Evolutionary conservation across 1,140 invertebrate genomes (phyloP).

Genomic region (Dinothrombium tinctorium): DNA sequence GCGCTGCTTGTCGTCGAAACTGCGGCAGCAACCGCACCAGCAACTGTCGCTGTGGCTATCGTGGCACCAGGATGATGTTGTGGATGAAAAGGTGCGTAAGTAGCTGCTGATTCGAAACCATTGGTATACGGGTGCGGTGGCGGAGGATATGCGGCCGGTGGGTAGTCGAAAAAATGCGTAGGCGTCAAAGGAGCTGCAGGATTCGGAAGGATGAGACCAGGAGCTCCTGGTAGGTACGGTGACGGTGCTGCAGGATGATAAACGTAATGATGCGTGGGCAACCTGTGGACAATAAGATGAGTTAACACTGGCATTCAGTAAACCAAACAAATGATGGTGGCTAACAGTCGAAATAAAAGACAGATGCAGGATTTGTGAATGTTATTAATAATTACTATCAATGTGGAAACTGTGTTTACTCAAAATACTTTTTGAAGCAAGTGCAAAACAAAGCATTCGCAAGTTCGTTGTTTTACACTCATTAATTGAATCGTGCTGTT

Average conservation of each 20-base stretch:
- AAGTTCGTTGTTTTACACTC: too few species aligned
- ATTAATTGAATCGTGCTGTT: too few species aligned
- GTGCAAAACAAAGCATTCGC: too few species aligned
- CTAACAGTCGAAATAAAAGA: too few species aligned
- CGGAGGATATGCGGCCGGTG: neutral
- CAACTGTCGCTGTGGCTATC: neutral
- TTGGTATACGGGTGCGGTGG: neutral
- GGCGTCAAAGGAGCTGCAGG: neutral
- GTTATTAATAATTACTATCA: too few species aligned
- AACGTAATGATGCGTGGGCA: neutral
- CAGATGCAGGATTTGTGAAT: too few species aligned
- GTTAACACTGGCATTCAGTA: too few species aligned
- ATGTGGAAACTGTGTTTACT: too few species aligned
- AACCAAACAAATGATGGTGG: too few species aligned
- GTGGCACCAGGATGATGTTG: neutral
- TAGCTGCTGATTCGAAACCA: neutral
- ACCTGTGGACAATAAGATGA: too few species aligned
- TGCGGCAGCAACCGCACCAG: neutral
- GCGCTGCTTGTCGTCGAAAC: too few species aligned
- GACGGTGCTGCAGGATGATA: conserved; percentile 1
- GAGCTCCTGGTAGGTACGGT: neutral
- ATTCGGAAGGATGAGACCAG: neutral
- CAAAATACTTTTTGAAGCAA: too few species aligned
- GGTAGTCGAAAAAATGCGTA: conserved; percentile 2
- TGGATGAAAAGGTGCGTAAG: neutral